Percentiles rank a stretch among this genome's conserved stretches.
Evolutionary conservation across 2,113 vertebrate genomes (phyloP).

Genomic region (Alethe diademata): DNA sequence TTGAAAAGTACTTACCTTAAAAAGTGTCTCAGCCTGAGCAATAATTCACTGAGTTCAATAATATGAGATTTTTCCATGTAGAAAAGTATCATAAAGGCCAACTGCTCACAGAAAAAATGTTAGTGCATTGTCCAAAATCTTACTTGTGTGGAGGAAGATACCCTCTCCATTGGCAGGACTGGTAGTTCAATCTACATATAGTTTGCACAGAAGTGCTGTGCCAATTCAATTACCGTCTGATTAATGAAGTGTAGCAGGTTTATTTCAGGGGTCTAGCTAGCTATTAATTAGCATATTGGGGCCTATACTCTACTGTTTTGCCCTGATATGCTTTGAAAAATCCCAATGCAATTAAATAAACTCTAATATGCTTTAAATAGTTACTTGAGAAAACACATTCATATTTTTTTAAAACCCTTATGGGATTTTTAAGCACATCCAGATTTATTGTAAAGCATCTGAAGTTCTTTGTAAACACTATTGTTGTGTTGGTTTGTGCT

Average conservation of each 20-base stretch:
- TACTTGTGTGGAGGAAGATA: constrained; percentile 29
- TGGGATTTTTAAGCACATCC: constrained; percentile 73
- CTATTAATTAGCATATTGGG: constrained; percentile 83
- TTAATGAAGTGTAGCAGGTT: constrained; percentile 83
- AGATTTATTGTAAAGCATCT: constrained; percentile 73
- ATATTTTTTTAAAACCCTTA: constrained; percentile 67
- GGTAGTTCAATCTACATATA: constrained; percentile 73
- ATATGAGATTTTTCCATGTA: neutral
- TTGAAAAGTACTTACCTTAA: constrained; percentile 18
- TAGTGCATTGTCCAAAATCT: constrained; percentile 12
- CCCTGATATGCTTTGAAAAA: constrained; percentile 81
- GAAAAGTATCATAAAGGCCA: neutral
- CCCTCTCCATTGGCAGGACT: constrained; percentile 61
- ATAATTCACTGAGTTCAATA: neutral
- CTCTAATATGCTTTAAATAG: constrained; percentile 80
- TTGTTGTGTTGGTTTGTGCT: neutral
- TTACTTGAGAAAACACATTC: constrained; percentile 79
- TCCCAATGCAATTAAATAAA: constrained; percentile 81
- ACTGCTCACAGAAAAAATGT: constrained; percentile 2
- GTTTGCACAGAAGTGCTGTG: constrained; percentile 77
- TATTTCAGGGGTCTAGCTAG: constrained; percentile 82
- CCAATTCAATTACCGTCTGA: constrained; percentile 85
- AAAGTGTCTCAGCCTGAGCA: neutral
- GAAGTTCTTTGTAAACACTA: constrained; percentile 60
- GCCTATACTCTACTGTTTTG: constrained; percentile 78